Conservation (phyloP, 2,797 vertebrate species). For the Clarias fuscus region DNA sequence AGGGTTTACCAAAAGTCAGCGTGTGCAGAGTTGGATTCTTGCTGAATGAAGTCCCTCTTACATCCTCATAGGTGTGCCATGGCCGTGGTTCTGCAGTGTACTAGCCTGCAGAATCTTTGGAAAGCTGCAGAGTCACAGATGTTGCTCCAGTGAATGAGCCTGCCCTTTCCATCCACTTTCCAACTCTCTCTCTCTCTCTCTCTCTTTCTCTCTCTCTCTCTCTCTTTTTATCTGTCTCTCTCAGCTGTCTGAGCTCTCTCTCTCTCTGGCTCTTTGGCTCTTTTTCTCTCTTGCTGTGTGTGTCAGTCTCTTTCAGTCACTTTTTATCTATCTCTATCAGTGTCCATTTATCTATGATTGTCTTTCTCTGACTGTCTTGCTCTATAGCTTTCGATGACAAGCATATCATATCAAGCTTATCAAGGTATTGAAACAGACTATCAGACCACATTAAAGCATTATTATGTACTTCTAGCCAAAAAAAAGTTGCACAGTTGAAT, state of each 20-base stretch:
- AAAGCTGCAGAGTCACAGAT: conserved; percentile 70
- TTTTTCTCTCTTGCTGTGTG: neutral
- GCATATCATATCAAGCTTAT: no score
- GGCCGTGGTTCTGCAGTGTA: conserved; percentile 65
- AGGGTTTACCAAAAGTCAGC: conserved; percentile 60
- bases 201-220: conserved; percentile 37
- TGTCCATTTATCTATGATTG: conserved; percentile 52
- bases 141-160: conserved; percentile 75
- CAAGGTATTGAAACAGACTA: conserved; percentile 69
- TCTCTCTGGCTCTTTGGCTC: conserved; percentile 60
- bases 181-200: conserved; percentile 43
- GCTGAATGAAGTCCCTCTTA: conserved; percentile 62
- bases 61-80: conserved; percentile 70
- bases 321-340: conserved; percentile 45
- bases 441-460: conserved; percentile 63
- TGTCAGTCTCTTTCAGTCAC: conserved; percentile 61
- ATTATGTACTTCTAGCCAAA: no score
- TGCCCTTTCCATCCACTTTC: conserved; percentile 72
- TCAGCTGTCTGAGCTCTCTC: conserved; percentile 63
- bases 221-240: conserved; percentile 46
- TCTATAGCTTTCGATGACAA: conserved; percentile 61
- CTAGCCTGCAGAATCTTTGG: conserved; percentile 58
- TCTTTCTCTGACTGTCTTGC: conserved; percentile 58
- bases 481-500: no score
- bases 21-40: conserved; percentile 52